Conservation (phyloP, 2,113 vertebrate genomes). For the Actinemys pallida region DNA sequence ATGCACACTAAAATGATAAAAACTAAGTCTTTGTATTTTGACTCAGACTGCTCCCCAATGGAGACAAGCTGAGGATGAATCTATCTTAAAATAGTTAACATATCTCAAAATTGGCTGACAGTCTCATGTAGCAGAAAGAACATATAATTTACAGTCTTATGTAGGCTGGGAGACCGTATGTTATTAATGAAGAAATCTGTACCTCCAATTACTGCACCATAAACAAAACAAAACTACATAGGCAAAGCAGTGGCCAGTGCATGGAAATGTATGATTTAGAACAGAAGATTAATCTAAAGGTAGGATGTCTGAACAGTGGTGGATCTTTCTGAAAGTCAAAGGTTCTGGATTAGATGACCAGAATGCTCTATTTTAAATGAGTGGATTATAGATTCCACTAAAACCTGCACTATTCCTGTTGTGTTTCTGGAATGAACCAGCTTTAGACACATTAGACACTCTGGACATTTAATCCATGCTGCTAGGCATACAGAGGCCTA, state of each 20-base stretch:
- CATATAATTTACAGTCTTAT: rapidly evolving
- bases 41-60: background rate
- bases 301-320: rapidly evolving
- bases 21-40: background rate
- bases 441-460: background rate
- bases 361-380: rapidly evolving
- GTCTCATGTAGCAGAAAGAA: background rate
- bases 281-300: background rate
- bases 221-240: background rate
- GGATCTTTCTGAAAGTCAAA: background rate
- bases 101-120: background rate
- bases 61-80: rapidly evolving
- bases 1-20: background rate
- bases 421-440: constrained; percentile 1
- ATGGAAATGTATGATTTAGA: background rate
- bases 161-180: background rate
- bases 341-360: background rate
- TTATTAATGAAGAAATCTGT: background rate
- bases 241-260: background rate
- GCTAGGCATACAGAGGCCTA: constrained; percentile 50
- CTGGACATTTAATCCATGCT: constrained; percentile 54
- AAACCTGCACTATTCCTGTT: background rate
- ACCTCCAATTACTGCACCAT: background rate
- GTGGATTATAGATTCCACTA: background rate
- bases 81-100: rapidly evolving